A percentile compares a stretch with the other conserved stretches of the same genome.
Evolutionary conservation across 2,888 invertebrate genomes (phyloP).

Genomic region (Heterodera filipjevi): DNA sequence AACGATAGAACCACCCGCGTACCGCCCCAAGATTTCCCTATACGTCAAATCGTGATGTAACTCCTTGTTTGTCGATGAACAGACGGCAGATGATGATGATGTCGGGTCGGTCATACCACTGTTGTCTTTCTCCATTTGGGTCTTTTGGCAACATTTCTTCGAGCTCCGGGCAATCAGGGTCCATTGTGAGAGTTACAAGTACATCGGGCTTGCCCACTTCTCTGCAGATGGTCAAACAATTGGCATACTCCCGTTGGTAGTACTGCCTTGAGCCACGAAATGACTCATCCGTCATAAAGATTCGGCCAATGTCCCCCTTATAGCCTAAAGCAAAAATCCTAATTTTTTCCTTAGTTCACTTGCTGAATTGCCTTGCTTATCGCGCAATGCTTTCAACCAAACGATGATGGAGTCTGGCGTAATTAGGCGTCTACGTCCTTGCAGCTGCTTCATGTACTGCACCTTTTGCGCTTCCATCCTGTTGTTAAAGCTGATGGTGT

Average conservation of each 20-base stretch:
- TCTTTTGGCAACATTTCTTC: not conserved
- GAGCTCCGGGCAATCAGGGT: not conserved
- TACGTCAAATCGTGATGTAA: not conserved
- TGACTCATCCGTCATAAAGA: slow-evolving; percentile 8
- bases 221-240: slow-evolving; percentile 7
- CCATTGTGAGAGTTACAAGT: not conserved
- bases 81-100: not conserved
- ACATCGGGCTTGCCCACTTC: not conserved
- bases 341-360: too few relatives aligned
- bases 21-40: not conserved
- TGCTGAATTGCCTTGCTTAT: not conserved
- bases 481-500: slow-evolving; percentile 17
- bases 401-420: not conserved
- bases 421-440: not conserved
- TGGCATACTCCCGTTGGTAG: slow-evolving; percentile 13
- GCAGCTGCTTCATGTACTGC: not conserved
- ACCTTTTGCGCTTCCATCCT: slow-evolving; percentile 22
- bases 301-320: not conserved
- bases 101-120: not conserved
- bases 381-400: not conserved
- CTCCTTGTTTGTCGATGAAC: slow-evolving; percentile 15
- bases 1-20: not conserved
- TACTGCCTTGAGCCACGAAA: slow-evolving; percentile 8
- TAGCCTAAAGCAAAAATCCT: not conserved
- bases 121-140: not conserved